Conservation (phyloP, 2,888 invertebrate species). For the Oscheius sp. region DNA sequence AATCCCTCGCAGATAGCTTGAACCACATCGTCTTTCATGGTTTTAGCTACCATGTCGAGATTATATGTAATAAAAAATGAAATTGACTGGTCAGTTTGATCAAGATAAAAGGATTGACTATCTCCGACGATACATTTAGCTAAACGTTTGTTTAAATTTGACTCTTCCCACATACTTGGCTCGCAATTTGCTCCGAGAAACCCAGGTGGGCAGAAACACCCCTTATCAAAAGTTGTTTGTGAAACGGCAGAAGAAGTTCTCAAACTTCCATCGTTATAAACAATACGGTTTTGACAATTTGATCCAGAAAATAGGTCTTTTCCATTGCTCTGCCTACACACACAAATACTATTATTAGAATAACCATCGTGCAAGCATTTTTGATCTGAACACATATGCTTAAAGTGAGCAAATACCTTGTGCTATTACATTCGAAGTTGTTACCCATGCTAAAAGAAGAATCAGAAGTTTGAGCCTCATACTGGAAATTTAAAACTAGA, state of each 20-base stretch:
- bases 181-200: slow-evolving; percentile 24
- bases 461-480: slow-evolving; percentile 16
- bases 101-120: slow-evolving; percentile 10
- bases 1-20: background rate
- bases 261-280: background rate
- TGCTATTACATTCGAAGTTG: background rate
- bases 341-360: background rate
- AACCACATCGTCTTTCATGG: background rate
- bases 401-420: too few relatives aligned
- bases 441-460: background rate
- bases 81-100: background rate
- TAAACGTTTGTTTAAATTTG: background rate
- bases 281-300: background rate
- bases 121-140: slow-evolving; percentile 15
- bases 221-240: background rate
- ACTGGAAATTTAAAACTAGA: background rate
- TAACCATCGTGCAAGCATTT: slow-evolving; percentile 24
- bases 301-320: background rate
- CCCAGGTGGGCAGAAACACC: slow-evolving; percentile 14
- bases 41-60: background rate
- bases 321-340: background rate
- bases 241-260: background rate
- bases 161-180: background rate
- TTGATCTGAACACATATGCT: too few relatives aligned
- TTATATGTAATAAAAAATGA: slow-evolving; percentile 13